Conservation (phyloP, 2,797 vertebrate species). For the Florisuga fusca region DNA sequence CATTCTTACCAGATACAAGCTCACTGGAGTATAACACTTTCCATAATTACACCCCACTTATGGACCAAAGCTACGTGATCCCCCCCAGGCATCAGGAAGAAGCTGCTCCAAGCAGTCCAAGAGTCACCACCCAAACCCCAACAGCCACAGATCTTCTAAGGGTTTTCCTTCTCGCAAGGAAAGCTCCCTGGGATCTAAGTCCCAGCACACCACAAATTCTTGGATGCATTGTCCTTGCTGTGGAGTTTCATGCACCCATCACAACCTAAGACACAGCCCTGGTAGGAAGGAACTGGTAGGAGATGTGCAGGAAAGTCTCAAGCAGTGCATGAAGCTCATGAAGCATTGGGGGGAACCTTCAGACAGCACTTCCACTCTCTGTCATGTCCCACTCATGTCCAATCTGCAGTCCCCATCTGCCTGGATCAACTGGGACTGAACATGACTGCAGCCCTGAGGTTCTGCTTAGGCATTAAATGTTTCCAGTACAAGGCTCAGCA, state of each 20-base stretch:
- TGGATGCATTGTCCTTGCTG: background rate
- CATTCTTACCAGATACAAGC: constrained; percentile 27
- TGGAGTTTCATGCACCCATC: background rate
- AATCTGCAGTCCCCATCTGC: background rate
- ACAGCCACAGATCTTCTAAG: background rate
- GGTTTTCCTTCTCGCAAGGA: background rate
- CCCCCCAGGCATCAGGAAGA: background rate
- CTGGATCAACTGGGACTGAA: background rate
- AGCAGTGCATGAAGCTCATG: background rate
- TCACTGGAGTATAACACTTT: background rate
- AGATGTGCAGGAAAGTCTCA: background rate
- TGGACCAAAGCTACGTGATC: rapidly evolving
- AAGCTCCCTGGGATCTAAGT: background rate
- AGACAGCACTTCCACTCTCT: background rate
- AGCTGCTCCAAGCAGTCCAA: background rate
- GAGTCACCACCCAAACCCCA: background rate
- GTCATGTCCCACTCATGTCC: background rate
- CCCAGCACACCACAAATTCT: rapidly evolving
- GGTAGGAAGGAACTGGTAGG: background rate
- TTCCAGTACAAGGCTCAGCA: constrained; percentile 40
- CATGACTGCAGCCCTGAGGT: background rate
- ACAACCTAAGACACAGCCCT: background rate
- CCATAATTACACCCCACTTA: background rate
- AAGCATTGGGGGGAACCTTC: background rate
- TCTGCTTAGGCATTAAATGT: background rate